Base-by-base conservation (phyloP, 2,888 invertebrate species). In the Spisula solida region DNA sequence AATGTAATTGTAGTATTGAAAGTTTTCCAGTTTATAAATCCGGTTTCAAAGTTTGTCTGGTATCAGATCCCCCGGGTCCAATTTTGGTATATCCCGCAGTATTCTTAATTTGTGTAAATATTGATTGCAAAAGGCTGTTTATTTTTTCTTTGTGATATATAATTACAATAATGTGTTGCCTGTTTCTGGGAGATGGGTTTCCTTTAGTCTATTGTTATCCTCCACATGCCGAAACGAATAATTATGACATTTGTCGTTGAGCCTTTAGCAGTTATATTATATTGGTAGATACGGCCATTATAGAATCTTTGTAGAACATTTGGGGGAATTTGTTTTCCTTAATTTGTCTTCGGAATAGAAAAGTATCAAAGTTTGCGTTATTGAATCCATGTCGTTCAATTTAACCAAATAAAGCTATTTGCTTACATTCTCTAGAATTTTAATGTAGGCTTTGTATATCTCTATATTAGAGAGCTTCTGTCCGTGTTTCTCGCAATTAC, bases 81-180 rank as follows among this genome's bases (percentile, higher is more conserved):
- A 88, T 91, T 88, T 88, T 70, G 81, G 90, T 91, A 91, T 85
- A 91, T 91, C 87, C 88, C 88, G 88, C 90, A 90, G 81, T 88
- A 47, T 80, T 90, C 91, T 88, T 90, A 90, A 90, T 91, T 88
- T 91, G 88, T 89, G 84, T 88, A 88, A 75, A 87, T 90, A 90
- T 90, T 88, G 90, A 90, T 90, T 88, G 86, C 75, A 75, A 75
- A 82, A 51, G 75, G 75, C 87, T 83, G 90, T 85, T 78, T 75
- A 41, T 87, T 88, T 86, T 29, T 84, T 86, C 80, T 87, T 80
- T 82, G 85, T 85, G 81, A 81, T 82, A 75, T 75, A 87, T 87
- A 90, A 90, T 90, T 90, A 82, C 41, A 66, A 51, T 84, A 85
- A 89, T 89, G 85, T 89, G 85, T 87, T 84, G 70, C 31, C 25